These are phyloP conservation scores for Equus quagga DNA, from an alignment of 2,113 vertebrate genomes.

Conservation along the genomic window DNA sequence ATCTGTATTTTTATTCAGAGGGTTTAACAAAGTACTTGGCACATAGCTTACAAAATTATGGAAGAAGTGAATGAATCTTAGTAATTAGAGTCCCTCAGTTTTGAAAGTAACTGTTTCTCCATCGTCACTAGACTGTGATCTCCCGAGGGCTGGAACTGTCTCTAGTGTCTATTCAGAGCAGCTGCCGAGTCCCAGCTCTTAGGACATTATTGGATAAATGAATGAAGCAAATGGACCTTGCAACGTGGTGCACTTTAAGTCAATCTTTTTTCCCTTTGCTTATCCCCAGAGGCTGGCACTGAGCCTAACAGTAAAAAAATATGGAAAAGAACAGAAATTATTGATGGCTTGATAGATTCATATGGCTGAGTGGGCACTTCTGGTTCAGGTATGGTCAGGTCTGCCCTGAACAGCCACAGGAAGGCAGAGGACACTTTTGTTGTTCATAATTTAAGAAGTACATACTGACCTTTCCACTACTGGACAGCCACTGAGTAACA, in stretches of 20 bases:
- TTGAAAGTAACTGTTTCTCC: neutral
- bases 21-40: neutral
- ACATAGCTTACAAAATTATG: neutral
- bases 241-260: neutral
- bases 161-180: neutral
- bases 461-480: slow-evolving; percentile 2
- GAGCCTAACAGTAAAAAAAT: neutral
- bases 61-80: slow-evolving; percentile 19
- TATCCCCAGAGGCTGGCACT: neutral
- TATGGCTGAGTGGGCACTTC: slow-evolving; percentile 41
- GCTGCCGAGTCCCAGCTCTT: neutral
- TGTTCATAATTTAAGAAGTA: slow-evolving; percentile 71
- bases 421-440: slow-evolving; percentile 54
- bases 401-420: slow-evolving; percentile 33
- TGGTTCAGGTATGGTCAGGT: neutral
- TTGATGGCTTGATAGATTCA: slow-evolving; percentile 17
- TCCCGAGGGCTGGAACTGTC: neutral
- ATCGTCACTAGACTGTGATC: neutral
- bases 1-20: neutral
- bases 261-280: neutral
- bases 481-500: slow-evolving; percentile 4
- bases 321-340: slow-evolving; percentile 39
- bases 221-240: neutral
- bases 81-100: neutral
- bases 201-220: neutral